Conservation (phyloP, 1,140 invertebrate species). For the Drosophila ficusphila region DNA sequence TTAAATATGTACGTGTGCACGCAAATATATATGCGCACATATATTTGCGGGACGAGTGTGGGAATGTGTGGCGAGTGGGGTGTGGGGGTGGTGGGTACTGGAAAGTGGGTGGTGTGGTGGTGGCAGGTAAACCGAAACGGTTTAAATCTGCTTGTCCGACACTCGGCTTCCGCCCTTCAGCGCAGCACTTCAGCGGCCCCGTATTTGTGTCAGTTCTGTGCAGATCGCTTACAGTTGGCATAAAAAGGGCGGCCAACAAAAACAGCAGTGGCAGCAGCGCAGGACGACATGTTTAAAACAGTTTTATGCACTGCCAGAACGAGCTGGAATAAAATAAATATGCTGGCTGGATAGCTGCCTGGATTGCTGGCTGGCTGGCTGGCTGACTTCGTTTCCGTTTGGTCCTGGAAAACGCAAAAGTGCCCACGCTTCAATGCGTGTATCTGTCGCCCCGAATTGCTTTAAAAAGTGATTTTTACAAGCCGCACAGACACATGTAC, state of each 20-base stretch:
- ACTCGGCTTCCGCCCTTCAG: slow-evolving; percentile 10
- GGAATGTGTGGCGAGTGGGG: too few relatives aligned
- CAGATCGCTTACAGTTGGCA: slow-evolving; percentile 80
- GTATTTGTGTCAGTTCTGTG: slow-evolving; percentile 66
- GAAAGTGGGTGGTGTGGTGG: slow-evolving; percentile 6
- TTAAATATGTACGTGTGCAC: slow-evolving; percentile 54
- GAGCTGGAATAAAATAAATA: slow-evolving; percentile 79
- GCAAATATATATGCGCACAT: slow-evolving; percentile 21
- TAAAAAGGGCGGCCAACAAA: slow-evolving; percentile 65
- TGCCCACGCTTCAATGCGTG: slow-evolving; percentile 73
- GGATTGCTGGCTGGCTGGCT: too few relatives aligned
- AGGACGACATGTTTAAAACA: slow-evolving; percentile 68
- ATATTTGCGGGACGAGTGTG: slow-evolving; percentile 1
- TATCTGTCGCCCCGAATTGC: slow-evolving; percentile 58
- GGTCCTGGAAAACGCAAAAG: slow-evolving; percentile 70
- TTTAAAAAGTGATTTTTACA: slow-evolving; percentile 80
- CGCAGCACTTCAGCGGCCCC: slow-evolving; percentile 28
- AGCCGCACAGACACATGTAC: slow-evolving; percentile 34
- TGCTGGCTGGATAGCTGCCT: slow-evolving; percentile 41
- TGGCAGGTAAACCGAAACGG: slow-evolving; percentile 79
- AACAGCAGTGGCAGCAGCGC: slow-evolving; percentile 20
- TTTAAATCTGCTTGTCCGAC: slow-evolving; percentile 77
- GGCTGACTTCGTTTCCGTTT: slow-evolving; percentile 23
- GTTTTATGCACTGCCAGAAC: slow-evolving; percentile 76
- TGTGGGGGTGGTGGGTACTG: not conserved